Evolutionary conservation across 2,797 vertebrate species (phyloP).

Genomic region (Psittacula echo): DNA sequence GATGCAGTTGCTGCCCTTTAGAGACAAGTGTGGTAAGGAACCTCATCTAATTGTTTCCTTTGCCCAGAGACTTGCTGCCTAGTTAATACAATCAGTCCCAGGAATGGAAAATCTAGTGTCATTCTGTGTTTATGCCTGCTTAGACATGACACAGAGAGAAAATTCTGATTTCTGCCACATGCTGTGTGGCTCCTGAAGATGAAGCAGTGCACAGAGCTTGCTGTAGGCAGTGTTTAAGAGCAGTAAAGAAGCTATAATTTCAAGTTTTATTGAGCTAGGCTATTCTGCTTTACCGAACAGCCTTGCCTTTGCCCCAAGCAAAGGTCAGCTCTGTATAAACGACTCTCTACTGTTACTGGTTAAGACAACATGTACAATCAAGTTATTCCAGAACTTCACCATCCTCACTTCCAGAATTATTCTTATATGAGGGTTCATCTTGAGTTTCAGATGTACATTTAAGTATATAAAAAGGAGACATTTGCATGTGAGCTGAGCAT

Average conservation of each 20-base stretch:
- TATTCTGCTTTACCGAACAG: neutral
- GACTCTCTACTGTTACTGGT: neutral
- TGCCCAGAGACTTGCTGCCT: neutral
- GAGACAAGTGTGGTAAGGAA: neutral
- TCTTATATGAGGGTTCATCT: neutral
- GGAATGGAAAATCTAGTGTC: neutral
- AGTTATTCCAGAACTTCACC: neutral
- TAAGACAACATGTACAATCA: neutral
- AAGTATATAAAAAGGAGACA: neutral
- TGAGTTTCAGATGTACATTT: neutral
- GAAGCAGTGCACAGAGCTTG: neutral
- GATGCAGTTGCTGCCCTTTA: neutral
- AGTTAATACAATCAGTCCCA: neutral
- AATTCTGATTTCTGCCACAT: slow-evolving; percentile 1
- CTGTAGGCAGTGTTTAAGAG: neutral
- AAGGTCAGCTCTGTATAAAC: neutral
- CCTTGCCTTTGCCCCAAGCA: slow-evolving; percentile 11
- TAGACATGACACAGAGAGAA: neutral
- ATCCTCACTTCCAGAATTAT: neutral
- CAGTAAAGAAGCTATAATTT: neutral
- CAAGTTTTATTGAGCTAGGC: neutral
- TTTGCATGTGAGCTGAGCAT: neutral
- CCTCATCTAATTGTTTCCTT: neutral
- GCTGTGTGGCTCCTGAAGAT: neutral
- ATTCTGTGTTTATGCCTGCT: neutral